Percentiles rank a stretch among this genome's conserved stretches.
These are phyloP conservation scores for Agapornis canus DNA, from an alignment of 2,797 vertebrate genomes.

Conservation along the genomic window DNA sequence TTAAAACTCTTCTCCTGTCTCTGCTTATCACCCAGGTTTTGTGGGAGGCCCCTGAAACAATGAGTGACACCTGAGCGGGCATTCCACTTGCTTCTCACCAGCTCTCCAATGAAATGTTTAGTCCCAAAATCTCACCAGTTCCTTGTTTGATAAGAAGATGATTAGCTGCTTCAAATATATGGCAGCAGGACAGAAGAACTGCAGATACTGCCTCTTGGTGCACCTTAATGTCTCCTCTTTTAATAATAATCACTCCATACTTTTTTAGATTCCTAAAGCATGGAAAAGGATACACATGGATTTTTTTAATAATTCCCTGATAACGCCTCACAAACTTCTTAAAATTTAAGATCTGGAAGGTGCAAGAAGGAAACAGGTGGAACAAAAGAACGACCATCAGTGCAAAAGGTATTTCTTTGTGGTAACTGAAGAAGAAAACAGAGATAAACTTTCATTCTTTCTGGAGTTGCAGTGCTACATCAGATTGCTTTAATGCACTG, in stretches of 20 bases:
- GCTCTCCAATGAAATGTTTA: background rate
- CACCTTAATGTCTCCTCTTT: background rate
- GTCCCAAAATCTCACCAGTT: background rate
- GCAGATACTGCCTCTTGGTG: background rate
- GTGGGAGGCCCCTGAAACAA: background rate
- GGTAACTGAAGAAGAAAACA: background rate
- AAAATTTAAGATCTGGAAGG: background rate
- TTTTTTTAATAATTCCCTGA: background rate
- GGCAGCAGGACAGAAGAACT: background rate
- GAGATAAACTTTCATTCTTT: background rate
- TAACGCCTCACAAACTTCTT: background rate
- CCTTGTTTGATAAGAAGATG: fast-evolving
- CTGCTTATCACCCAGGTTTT: background rate
- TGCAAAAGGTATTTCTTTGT: background rate
- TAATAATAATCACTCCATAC: background rate
- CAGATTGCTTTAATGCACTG: background rate
- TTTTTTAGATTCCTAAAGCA: background rate
- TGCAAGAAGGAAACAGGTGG: background rate
- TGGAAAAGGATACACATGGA: background rate
- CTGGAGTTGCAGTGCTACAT: background rate
- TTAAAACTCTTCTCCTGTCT: background rate
- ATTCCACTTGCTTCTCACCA: background rate
- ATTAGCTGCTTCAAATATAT: background rate
- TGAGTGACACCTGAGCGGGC: background rate
- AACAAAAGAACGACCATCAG: background rate